phyloP scores from a whole-genome alignment of 2,113 vertebrate genomes.

The Rutilus rutilus region DNA sequence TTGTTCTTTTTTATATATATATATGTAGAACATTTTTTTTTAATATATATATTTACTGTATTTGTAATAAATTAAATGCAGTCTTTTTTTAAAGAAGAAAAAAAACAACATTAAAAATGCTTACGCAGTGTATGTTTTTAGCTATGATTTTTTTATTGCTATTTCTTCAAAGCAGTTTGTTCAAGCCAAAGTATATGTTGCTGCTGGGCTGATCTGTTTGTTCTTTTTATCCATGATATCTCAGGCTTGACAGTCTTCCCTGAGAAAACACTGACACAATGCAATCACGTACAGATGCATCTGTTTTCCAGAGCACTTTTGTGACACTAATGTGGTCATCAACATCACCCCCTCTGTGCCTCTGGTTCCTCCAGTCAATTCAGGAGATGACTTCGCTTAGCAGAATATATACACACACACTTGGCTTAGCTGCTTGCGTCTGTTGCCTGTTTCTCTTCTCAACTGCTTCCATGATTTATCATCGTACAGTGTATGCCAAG shows the following conservation, averaged over 20 bases:
- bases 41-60: background rate
- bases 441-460: conserved; percentile 22
- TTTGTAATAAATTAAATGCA: background rate
- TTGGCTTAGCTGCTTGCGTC: conserved; percentile 4
- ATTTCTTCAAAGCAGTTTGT: background rate
- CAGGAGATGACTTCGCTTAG: conserved; percentile 26
- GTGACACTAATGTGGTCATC: conserved; percentile 40
- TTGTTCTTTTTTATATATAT: too few species aligned
- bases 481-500: conserved; percentile 46
- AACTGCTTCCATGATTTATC: conserved; percentile 49
- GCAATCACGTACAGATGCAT: conserved; percentile 25
- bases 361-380: conserved; percentile 10
- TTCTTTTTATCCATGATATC: background rate
- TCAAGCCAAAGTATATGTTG: background rate
- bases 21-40: background rate
- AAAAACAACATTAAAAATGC: background rate
- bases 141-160: background rate
- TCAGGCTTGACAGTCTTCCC: conserved; percentile 28
- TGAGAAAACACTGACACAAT: conserved; percentile 34
- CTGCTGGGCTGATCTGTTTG: conserved; percentile 28
- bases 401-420: conserved; percentile 8
- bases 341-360: conserved; percentile 25
- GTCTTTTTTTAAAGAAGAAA: too few species aligned
- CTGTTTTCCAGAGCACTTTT: conserved; percentile 27
- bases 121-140: background rate